A percentile compares a stretch with the other conserved stretches of the same genome.
phyloP scores from a whole-genome alignment of 2,113 vertebrate species.

The Prionailurus viverrinus region DNA sequence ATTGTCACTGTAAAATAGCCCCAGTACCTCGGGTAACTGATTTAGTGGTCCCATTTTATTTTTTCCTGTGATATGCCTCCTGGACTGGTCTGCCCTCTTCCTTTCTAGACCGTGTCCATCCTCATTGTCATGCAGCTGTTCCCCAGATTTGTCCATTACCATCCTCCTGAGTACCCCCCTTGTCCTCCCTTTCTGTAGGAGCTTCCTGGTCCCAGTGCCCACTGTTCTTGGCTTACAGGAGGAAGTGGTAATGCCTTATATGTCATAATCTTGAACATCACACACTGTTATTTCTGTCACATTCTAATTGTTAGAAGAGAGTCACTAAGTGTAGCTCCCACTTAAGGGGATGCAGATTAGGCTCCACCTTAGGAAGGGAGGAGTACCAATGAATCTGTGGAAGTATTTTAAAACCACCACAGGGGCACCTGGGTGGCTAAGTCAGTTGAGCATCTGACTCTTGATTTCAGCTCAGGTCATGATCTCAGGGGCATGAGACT shows the following conservation, averaged over 20 bases:
- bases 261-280: neutral
- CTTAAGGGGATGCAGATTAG: neutral
- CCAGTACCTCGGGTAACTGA: neutral
- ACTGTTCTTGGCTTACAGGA: neutral
- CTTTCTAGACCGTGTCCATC: neutral
- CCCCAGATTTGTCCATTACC: neutral
- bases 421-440: neutral
- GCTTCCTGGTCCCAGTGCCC: neutral
- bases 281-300: neutral
- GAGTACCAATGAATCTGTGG: neutral
- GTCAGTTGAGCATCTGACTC: no score
- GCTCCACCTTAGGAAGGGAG: neutral
- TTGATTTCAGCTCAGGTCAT: no score
- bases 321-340: neutral
- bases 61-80: neutral
- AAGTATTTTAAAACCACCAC: neutral
- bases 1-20: neutral
- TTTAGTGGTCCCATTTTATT: neutral
- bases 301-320: neutral
- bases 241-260: neutral
- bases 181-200: neutral
- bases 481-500: no score
- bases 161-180: neutral
- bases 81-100: neutral
- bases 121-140: neutral